Percentiles rank a stretch among this genome's conserved stretches.
phyloP scores from a whole-genome alignment of 2,113 vertebrate species.

The Ctenomys sociabilis region DNA sequence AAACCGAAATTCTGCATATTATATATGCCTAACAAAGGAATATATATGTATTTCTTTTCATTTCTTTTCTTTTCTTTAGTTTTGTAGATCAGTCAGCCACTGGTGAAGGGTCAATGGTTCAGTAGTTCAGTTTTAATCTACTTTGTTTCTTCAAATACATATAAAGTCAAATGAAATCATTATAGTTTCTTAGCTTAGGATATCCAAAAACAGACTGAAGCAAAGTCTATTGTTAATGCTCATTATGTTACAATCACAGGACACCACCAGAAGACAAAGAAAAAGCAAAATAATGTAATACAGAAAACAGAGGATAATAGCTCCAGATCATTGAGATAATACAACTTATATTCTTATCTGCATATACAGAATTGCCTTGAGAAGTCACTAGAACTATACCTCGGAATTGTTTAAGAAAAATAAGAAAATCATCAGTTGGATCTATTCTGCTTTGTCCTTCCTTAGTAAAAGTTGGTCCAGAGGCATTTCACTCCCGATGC shows the following conservation, averaged over 20 bases:
- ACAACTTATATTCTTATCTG: background rate
- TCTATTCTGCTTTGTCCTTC: background rate
- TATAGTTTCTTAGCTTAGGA: background rate
- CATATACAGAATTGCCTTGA: background rate
- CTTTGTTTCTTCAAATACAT: background rate
- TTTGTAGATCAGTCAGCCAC: background rate
- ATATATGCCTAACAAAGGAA: no score
- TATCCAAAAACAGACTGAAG: background rate
- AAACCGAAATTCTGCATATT: background rate
- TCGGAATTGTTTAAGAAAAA: background rate
- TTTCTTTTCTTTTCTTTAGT: background rate
- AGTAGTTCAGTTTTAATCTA: background rate
- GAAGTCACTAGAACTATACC: background rate
- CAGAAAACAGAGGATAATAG: background rate
- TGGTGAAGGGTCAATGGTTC: background rate
- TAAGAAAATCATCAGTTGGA: background rate
- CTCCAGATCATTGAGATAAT: background rate
- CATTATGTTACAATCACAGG: background rate
- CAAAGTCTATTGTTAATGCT: background rate
- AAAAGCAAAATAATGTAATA: background rate
- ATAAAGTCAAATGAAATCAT: background rate
- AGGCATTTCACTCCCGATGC: background rate
- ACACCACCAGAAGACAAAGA: background rate
- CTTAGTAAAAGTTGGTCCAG: background rate
- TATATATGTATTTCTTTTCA: background rate